Conservation (phyloP, 2,113 vertebrate genomes). For the Astatoreochromis straeleni region DNA sequence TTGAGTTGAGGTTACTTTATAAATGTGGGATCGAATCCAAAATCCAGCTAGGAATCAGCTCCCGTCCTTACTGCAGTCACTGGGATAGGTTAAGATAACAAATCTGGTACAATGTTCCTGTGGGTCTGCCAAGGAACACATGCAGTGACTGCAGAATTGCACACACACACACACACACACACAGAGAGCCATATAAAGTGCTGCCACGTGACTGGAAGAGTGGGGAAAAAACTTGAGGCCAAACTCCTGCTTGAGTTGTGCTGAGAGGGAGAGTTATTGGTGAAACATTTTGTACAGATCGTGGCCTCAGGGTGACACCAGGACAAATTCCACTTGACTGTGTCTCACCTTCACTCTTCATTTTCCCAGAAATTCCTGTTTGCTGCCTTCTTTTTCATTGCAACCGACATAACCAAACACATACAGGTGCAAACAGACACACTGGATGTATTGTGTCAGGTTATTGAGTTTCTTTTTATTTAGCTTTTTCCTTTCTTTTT, state of each 20-base stretch:
- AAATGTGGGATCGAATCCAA: not conserved
- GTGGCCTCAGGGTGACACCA: not conserved
- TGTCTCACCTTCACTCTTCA: conserved; percentile 43
- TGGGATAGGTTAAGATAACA: not conserved
- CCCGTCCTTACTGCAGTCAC: not conserved
- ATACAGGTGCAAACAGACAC: not conserved
- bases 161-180: not conserved
- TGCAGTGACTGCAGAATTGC: not conserved
- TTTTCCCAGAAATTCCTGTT: conserved; percentile 1
- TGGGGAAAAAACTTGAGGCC: not conserved
- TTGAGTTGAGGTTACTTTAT: not conserved
- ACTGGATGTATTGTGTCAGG: not conserved
- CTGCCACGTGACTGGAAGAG: not conserved
- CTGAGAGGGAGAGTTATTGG: conserved; percentile 22
- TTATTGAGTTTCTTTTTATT: conserved; percentile 12
- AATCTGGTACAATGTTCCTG: not conserved
- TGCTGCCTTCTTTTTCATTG: conserved; percentile 13
- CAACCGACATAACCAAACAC: not conserved
- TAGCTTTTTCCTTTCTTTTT: not conserved
- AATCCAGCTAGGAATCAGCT: not conserved
- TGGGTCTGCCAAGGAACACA: not conserved
- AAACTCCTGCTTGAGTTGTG: conserved; percentile 15
- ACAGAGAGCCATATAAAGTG: not conserved
- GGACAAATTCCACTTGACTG: conserved; percentile 2
- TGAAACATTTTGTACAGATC: conserved; percentile 26